These are phyloP conservation scores for Apotomis turbidana DNA, from an alignment of 2,888 invertebrate species.

Conservation along the genomic window DNA sequence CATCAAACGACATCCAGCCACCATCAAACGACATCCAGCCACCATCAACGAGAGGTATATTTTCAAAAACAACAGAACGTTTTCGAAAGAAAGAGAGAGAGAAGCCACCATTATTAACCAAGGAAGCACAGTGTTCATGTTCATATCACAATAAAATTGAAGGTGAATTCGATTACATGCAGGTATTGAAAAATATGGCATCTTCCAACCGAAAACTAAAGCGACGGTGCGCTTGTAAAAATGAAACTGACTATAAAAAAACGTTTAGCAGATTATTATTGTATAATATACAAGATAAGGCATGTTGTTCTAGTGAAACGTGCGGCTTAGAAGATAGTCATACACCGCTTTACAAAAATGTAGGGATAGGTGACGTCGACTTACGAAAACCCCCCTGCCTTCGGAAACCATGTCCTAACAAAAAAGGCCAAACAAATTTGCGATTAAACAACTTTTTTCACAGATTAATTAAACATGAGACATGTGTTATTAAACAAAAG, in stretches of 20 bases:
- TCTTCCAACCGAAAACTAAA: neutral
- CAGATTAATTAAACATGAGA: conserved; percentile 4
- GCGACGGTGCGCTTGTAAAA: conserved; percentile 3
- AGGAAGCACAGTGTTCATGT: neutral
- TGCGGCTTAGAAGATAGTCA: neutral
- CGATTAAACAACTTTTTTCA: neutral
- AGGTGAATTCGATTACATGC: neutral
- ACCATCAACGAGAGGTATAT: neutral
- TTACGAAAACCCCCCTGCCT: conserved; percentile 10
- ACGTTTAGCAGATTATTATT: conserved; percentile 19
- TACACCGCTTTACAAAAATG: neutral
- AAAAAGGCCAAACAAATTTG: neutral
- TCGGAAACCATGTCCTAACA: neutral
- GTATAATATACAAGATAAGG: neutral
- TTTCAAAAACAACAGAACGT: neutral
- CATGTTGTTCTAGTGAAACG: neutral
- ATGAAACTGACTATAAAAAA: neutral
- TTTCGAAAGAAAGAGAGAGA: neutral
- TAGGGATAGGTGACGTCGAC: conserved; percentile 19
- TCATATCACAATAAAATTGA: neutral
- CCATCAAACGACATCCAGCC: neutral
- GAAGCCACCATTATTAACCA: neutral
- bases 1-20: neutral
- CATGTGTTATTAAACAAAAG: neutral
- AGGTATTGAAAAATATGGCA: neutral